Conservation (phyloP, 2,888 invertebrate species). For the Drosophila infuscata region DNA sequence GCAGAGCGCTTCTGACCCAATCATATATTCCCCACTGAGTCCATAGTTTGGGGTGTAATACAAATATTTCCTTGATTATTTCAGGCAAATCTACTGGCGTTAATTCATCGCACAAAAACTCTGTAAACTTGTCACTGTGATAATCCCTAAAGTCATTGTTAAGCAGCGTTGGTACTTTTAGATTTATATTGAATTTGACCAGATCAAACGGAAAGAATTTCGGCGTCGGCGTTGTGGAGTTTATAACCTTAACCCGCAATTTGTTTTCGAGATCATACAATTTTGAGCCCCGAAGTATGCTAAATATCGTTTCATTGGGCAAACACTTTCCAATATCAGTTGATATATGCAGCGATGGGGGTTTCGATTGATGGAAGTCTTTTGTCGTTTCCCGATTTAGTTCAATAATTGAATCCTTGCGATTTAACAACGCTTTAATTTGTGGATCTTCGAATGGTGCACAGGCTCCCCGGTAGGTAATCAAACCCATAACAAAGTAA, state of each 20-base stretch:
- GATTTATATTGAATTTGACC: not conserved
- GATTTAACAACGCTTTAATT: not conserved
- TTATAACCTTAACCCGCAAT: not conserved
- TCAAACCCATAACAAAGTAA: not conserved
- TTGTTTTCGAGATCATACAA: not conserved
- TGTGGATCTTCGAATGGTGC: not conserved
- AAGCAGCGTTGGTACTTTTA: not conserved
- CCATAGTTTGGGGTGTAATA: not conserved
- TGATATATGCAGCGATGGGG: not conserved
- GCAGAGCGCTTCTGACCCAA: not conserved
- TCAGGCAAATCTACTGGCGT: not conserved
- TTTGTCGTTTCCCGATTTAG: not conserved
- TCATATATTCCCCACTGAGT: slow-evolving; percentile 5
- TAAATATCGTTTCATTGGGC: not conserved
- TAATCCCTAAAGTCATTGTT: not conserved
- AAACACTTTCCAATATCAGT: not conserved
- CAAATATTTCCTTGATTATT: not conserved
- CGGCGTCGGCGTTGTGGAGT: not conserved
- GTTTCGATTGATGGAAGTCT: not conserved
- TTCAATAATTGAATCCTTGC: not conserved
- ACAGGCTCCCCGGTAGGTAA: slow-evolving; percentile 1
- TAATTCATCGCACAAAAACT: not conserved
- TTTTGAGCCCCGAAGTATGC: not conserved
- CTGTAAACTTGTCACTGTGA: not conserved
- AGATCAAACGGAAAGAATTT: not conserved